These are phyloP conservation scores for Tachina lurida DNA, from an alignment of 2,888 invertebrate species.

Conservation along the genomic window DNA sequence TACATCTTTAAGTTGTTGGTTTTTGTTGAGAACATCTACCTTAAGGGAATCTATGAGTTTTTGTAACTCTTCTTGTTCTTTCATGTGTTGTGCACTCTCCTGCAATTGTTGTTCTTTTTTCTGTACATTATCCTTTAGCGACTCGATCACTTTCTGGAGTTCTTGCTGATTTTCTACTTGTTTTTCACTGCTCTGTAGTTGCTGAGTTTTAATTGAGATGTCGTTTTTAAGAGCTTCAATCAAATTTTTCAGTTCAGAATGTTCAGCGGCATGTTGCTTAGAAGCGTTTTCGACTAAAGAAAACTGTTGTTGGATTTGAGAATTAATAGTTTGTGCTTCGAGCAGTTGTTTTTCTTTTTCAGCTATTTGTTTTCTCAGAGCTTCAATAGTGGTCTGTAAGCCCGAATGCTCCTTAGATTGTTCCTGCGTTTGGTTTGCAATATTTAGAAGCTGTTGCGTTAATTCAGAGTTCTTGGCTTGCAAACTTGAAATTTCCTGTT, in stretches of 20 bases:
- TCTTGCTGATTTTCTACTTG: conserved; percentile 72
- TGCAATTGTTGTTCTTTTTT: conserved; percentile 75
- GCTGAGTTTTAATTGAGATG: conserved; percentile 70
- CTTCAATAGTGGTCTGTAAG: conserved; percentile 75
- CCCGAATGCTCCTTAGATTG: conserved; percentile 77
- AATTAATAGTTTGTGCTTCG: conserved; percentile 71
- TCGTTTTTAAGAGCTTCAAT: conserved; percentile 68
- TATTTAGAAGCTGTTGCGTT: conserved; percentile 75
- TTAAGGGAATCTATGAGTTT: conserved; percentile 70
- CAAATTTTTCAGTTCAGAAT: conserved; percentile 60
- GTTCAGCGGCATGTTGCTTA: conserved; percentile 69
- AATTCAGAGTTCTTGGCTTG: conserved; percentile 75
- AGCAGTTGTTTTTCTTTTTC: conserved; percentile 77
- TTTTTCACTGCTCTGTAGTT: conserved; percentile 74
- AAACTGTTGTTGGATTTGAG: conserved; percentile 73
- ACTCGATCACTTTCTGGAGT: conserved; percentile 68
- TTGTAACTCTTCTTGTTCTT: conserved; percentile 66
- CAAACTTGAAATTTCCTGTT: conserved; percentile 73
- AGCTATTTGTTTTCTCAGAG: conserved; percentile 72
- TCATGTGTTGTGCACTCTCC: conserved; percentile 73
- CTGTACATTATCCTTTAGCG: conserved; percentile 69
- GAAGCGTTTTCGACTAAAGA: conserved; percentile 71
- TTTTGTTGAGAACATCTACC: conserved; percentile 70
- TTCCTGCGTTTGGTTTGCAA: conserved; percentile 76
- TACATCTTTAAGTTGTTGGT: conserved; percentile 75